Percentiles rank a stretch among this genome's conserved stretches.
Conservation (phyloP, 2,113 vertebrate species). For the Dryoscopus gambensis region DNA sequence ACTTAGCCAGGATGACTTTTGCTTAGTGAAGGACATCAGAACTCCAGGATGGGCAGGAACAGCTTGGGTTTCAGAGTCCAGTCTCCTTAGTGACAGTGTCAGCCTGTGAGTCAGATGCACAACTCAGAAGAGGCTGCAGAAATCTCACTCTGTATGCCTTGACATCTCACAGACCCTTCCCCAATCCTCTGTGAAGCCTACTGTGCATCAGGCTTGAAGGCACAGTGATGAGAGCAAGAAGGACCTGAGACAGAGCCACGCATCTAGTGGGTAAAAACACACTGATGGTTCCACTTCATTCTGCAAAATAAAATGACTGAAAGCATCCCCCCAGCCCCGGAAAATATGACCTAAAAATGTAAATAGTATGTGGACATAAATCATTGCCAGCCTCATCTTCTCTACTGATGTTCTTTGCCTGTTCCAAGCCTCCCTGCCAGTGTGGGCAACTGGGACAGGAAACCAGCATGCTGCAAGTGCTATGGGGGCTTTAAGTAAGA, state of each 20-base stretch:
- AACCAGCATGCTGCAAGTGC: neutral
- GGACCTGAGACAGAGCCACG: neutral
- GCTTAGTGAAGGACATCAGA: neutral
- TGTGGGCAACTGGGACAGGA: neutral
- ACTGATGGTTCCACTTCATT: neutral
- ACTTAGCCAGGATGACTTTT: neutral
- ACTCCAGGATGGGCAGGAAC: neutral
- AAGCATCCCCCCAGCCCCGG: neutral
- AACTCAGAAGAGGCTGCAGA: neutral
- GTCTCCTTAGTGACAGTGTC: neutral
- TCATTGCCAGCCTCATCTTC: neutral
- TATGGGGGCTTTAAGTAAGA: neutral
- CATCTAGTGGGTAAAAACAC: neutral
- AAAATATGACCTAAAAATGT: neutral
- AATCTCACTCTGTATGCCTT: fast-evolving
- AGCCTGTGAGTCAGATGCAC: neutral
- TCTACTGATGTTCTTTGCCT: neutral
- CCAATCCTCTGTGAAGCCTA: neutral
- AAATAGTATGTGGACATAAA: neutral
- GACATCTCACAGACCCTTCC: neutral
- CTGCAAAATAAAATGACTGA: neutral
- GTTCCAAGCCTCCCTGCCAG: neutral
- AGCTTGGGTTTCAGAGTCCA: neutral
- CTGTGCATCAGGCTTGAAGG: neutral
- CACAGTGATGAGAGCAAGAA: neutral